Conservation (phyloP, 2,888 invertebrate genomes). For the Hanleya hanleyi region DNA sequence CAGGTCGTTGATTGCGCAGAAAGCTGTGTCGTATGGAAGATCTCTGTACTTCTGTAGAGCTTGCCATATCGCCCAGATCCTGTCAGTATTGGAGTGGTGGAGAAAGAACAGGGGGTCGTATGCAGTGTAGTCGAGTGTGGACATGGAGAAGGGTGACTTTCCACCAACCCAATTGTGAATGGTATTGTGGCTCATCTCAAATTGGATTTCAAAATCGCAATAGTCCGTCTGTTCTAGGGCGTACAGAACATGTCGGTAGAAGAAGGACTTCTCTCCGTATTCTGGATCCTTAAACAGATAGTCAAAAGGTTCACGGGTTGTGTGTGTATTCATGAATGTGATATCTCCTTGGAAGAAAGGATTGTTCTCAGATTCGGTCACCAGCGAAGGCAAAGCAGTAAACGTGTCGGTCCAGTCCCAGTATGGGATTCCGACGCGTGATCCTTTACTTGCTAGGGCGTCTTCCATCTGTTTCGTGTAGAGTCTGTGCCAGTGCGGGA, state of each 20-base stretch:
- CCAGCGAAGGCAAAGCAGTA: neutral
- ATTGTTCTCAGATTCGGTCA: conserved; percentile 32
- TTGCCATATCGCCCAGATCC: conserved; percentile 44
- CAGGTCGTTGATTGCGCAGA: conserved; percentile 36
- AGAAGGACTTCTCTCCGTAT: conserved; percentile 33
- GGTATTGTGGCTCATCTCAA: conserved; percentile 19
- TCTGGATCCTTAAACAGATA: conserved; percentile 41
- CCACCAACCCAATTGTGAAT: conserved; percentile 26
- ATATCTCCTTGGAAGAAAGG: conserved; percentile 34
- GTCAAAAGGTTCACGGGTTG: conserved; percentile 33
- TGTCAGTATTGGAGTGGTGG: conserved; percentile 35
- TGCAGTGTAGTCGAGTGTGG: conserved; percentile 41
- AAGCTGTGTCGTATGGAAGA: conserved; percentile 33
- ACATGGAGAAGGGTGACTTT: conserved; percentile 32
- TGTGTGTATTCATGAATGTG: conserved; percentile 9
- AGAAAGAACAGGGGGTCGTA: conserved; percentile 45
- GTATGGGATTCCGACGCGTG: conserved; percentile 17
- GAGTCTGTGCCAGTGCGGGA: conserved; percentile 44
- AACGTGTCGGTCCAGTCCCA: conserved; percentile 21
- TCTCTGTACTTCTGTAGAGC: conserved; percentile 38
- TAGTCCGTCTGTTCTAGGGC: conserved; percentile 41
- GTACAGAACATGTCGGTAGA: conserved; percentile 36
- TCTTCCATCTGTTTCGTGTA: conserved; percentile 29
- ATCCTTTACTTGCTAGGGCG: conserved; percentile 4
- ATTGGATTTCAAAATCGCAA: conserved; percentile 41